These are phyloP conservation scores for Grapholita molesta DNA, from an alignment of 1,140 invertebrate species.

Conservation along the genomic window DNA sequence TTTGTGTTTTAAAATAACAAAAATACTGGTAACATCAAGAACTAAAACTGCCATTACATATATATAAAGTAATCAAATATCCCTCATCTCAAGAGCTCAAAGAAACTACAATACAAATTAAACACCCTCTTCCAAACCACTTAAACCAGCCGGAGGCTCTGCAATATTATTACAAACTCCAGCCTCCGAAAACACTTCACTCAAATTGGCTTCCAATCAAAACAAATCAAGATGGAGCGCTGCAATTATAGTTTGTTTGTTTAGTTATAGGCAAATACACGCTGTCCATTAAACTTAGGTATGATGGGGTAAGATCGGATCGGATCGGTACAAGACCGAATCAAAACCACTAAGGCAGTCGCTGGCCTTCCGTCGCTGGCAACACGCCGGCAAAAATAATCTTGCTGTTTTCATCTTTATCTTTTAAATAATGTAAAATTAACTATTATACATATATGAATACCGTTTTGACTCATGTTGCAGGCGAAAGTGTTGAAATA, in stretches of 20 bases:
- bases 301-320: neutral
- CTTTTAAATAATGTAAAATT: no score
- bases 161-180: conserved; percentile 17
- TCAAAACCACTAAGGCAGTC: no score
- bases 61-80: neutral
- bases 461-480: no score
- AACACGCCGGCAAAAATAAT: no score
- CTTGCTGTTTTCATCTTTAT: no score
- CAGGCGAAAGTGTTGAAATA: no score
- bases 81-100: neutral
- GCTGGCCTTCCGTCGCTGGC: no score
- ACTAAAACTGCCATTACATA: neutral
- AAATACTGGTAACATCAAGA: no score
- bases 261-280: conserved; percentile 25
- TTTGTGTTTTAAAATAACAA: no score
- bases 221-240: conserved; percentile 22
- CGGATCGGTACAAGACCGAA: neutral
- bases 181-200: conserved; percentile 1
- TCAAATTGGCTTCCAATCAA: conserved; percentile 26
- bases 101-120: conserved; percentile 16
- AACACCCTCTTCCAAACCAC: neutral
- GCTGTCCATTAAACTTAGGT: conserved; percentile 23
- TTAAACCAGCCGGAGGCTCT: neutral
- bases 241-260: conserved; percentile 29
- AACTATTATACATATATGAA: no score